phyloP scores from a whole-genome alignment of 2,113 vertebrate species.

The Anguilla japonica region DNA sequence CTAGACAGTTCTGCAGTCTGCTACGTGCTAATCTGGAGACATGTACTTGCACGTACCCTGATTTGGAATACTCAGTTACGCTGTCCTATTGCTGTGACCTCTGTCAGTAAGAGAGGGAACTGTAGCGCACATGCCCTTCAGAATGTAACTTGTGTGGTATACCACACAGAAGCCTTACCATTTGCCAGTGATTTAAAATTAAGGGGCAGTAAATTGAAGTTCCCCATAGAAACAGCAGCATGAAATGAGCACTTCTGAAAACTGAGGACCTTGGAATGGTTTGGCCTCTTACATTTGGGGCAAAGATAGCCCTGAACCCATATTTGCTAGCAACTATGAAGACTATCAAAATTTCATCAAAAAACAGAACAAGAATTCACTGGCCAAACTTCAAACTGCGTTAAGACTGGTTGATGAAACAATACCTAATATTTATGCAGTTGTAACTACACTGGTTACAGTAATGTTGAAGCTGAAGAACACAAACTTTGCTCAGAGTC shows the following conservation, averaged over 20 bases:
- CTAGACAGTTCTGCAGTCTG: not conserved
- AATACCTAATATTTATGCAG: not conserved
- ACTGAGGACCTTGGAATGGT: too few species aligned
- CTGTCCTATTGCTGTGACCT: not conserved
- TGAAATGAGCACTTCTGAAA: too few species aligned
- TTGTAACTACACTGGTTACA: not conserved
- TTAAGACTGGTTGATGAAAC: not conserved
- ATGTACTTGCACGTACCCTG: not conserved
- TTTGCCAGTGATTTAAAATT: too few species aligned
- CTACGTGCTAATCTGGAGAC: not conserved
- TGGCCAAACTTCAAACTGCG: not conserved
- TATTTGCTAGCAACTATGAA: not conserved
- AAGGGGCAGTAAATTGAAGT: too few species aligned
- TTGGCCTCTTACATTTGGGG: not conserved
- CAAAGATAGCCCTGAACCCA: not conserved
- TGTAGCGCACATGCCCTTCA: not conserved
- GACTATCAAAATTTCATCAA: not conserved
- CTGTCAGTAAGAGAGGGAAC: not conserved
- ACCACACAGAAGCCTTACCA: too few species aligned
- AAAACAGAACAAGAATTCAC: not conserved
- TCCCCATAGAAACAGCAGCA: too few species aligned
- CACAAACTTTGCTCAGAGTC: not conserved
- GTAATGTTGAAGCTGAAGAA: not conserved
- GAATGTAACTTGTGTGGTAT: too few species aligned
- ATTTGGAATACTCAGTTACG: not conserved